Conservation (phyloP, 1,140 invertebrate species). For the Micrasema minimum region DNA sequence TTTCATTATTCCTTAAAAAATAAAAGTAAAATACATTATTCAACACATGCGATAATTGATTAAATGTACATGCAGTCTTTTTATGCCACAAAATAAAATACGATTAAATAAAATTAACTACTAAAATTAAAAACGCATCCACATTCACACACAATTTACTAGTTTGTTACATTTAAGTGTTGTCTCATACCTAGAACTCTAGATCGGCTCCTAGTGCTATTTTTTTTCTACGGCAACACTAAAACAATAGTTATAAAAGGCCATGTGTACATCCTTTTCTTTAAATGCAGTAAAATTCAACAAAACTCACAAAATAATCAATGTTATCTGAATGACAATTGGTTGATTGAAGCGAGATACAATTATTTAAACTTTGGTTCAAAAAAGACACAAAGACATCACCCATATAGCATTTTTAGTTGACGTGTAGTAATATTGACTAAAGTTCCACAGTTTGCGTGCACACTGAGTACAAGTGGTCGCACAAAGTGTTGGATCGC, state of each 20-base stretch:
- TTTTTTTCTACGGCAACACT: neutral
- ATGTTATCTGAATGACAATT: neutral
- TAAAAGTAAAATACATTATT: neutral
- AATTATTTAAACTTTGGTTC: neutral
- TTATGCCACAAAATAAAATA: neutral
- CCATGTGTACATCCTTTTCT: neutral
- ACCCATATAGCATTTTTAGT: too few species aligned
- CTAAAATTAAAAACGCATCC: neutral
- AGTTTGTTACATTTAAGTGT: slow-evolving; percentile 19
- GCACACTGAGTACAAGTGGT: too few species aligned
- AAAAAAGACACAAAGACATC: too few species aligned
- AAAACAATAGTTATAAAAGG: neutral
- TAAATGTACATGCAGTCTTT: neutral
- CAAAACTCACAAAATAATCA: neutral
- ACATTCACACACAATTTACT: slow-evolving; percentile 8
- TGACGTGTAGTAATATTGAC: too few species aligned
- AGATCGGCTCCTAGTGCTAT: neutral
- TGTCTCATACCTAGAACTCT: slow-evolving; percentile 6
- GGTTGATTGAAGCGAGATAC: neutral
- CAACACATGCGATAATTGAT: neutral
- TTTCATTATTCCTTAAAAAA: too few species aligned
- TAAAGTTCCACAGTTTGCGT: too few species aligned
- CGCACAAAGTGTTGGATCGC: too few species aligned
- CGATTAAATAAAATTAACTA: neutral
- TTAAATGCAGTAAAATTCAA: neutral